Conservation (phyloP, 2,888 invertebrate species). For the Shargacucullia verbasci region DNA sequence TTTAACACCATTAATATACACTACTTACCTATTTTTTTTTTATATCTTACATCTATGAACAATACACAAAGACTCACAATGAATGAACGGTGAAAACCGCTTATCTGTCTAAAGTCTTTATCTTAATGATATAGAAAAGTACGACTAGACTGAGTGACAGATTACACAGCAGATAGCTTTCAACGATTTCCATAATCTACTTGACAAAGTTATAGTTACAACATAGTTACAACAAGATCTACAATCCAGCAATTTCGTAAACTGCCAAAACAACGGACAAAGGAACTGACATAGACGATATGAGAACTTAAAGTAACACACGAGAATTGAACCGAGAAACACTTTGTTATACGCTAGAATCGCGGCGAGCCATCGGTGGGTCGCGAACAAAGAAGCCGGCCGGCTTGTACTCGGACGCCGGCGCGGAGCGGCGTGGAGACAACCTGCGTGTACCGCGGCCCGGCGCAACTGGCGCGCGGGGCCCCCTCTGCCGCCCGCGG, state of each 20-base stretch:
- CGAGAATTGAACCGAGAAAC: slow-evolving; percentile 33
- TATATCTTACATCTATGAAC: slow-evolving; percentile 25
- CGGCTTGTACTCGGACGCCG: slow-evolving; percentile 71
- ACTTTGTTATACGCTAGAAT: slow-evolving; percentile 42
- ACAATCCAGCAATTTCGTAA: slow-evolving; percentile 59
- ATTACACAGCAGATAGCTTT: slow-evolving; percentile 55
- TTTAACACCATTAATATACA: slow-evolving; percentile 8
- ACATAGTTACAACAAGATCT: slow-evolving; percentile 39
- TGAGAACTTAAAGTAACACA: slow-evolving; percentile 29
- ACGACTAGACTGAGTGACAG: slow-evolving; percentile 44
- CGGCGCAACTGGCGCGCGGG: slow-evolving; percentile 82
- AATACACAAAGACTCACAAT: slow-evolving; percentile 49
- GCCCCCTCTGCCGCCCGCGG: slow-evolving; percentile 80
- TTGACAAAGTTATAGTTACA: slow-evolving; percentile 42
- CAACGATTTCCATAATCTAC: slow-evolving; percentile 42
- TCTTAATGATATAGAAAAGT: slow-evolving; percentile 41
- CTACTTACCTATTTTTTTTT: slow-evolving; percentile 39
- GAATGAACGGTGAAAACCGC: slow-evolving; percentile 40
- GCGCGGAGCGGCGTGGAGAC: slow-evolving; percentile 67
- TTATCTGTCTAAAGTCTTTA: slow-evolving; percentile 44
- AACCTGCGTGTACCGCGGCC: slow-evolving; percentile 66
- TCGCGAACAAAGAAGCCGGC: slow-evolving; percentile 86
- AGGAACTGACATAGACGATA: slow-evolving; percentile 29
- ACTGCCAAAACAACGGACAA: slow-evolving; percentile 31
- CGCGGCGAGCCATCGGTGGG: slow-evolving; percentile 58